Evolutionary conservation across 2,888 invertebrate species (phyloP).

Genomic region (Monochamus alternatus): DNA sequence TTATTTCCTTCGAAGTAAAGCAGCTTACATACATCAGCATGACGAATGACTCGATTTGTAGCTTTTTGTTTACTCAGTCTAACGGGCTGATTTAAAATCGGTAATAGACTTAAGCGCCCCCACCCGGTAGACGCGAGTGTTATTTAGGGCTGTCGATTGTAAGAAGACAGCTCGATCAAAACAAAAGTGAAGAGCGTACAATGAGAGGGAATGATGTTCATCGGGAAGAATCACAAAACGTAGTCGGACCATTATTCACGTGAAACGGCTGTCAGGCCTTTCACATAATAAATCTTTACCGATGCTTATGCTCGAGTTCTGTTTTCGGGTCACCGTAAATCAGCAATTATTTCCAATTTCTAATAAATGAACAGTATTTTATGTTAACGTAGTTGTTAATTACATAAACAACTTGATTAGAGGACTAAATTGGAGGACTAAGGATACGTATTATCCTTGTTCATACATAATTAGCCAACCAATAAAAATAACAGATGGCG

Average conservation of each 20-base stretch:
- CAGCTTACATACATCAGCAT: constrained; percentile 24
- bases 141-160: constrained; percentile 53
- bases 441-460: no score
- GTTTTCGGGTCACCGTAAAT: constrained; percentile 2
- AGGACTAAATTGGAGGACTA: no score
- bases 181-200: constrained; percentile 52
- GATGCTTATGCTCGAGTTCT: constrained; percentile 50
- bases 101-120: constrained; percentile 58
- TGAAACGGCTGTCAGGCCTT: constrained; percentile 56
- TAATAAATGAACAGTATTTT: no score
- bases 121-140: constrained; percentile 54
- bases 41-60: constrained; percentile 34
- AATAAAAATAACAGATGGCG: no score
- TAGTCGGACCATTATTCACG: constrained; percentile 59
- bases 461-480: no score
- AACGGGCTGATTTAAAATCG: constrained; percentile 46
- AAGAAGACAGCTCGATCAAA: constrained; percentile 46
- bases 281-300: constrained; percentile 56
- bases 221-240: constrained; percentile 57
- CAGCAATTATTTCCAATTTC: no score
- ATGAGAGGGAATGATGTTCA: constrained; percentile 56
- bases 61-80: constrained; percentile 23
- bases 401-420: no score
- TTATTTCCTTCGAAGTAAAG: constrained; percentile 13
- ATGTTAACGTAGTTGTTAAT: no score